These are phyloP conservation scores for Ptychobarbus kaznakovi DNA, from an alignment of 2,797 vertebrate species.

Conservation along the genomic window DNA sequence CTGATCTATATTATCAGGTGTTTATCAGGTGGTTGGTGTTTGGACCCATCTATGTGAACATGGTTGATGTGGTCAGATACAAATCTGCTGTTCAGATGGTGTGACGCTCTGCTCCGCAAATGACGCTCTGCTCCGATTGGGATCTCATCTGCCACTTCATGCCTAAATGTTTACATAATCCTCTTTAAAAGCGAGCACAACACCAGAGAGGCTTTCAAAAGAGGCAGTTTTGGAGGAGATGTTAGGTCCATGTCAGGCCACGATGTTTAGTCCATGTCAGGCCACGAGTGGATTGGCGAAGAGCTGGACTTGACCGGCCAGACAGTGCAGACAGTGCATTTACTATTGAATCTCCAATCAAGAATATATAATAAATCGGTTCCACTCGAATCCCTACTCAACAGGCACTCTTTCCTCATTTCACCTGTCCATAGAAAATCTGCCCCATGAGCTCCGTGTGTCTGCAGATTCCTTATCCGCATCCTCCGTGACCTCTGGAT, in stretches of 20 bases:
- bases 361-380: not conserved
- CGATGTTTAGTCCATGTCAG: not conserved
- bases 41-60: constrained; percentile 82
- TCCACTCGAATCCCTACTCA: not conserved
- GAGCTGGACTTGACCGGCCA: not conserved
- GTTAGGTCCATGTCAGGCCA: not conserved
- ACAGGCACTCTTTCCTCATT: not conserved
- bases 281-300: not conserved
- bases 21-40: constrained; percentile 89
- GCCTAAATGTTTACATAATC: constrained; percentile 87
- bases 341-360: not conserved
- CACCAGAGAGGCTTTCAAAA: constrained; percentile 83
- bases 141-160: constrained; percentile 85
- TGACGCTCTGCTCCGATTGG: too few relatives aligned
- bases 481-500: not conserved
- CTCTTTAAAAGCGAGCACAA: constrained; percentile 85
- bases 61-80: constrained; percentile 76
- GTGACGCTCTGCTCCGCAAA: constrained; percentile 89
- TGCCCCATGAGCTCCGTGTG: not conserved
- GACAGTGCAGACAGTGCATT: not conserved
- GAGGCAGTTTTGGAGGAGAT: constrained; percentile 78
- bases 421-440: not conserved
- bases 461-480: not conserved
- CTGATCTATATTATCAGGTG: constrained; percentile 88
- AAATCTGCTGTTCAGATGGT: constrained; percentile 84